Base-by-base conservation (phyloP, 2,888 invertebrate genomes). In the Troides aeacus region DNA sequence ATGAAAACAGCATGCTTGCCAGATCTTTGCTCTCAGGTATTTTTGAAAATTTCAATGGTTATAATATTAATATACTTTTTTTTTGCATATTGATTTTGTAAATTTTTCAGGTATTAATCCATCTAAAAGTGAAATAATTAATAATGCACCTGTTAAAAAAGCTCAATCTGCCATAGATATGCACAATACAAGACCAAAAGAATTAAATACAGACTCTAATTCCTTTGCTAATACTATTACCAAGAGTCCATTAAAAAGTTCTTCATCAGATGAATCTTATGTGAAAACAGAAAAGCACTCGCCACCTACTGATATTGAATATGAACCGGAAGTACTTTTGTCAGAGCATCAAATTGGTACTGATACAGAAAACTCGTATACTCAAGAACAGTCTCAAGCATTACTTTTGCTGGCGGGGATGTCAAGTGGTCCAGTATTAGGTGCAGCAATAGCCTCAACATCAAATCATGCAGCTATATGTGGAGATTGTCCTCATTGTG, bases 401-500 rank as follows among this genome's bases (percentile, higher is more conserved):
- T 74, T 90, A 62, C 72, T 91, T 62, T 72, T 90, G 50, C 72
- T 91, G 67, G 90, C 90, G 0, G 91, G 92, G 59, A 90, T 92
- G 89, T 88, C 92, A 5, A 77, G 80, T 23, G 89, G 83, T 2
- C 82, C 87, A 6, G 83, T 81, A 5, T 68, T 90, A 69, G 81
- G 83, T 0, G 74, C 80, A 7, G 74, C 80, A 7, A 86, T 88
- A 6, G 88, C 92, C 1, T 92, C 92, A 0, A 89, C 92, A 4
- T 92, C 92, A 1, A 93, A 93, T 72, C 93, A 93, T 73, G 92
- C 93, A 21, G 92, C 93, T 5, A 93, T 93, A 36, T 94, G 94
- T 76, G 94, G 95, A 0, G 94, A 94, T 74, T 95, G 95, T 78
- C 95, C 95, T 0, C 95, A 95, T 79, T 95, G 95, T 75, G 95